Conservation (phyloP, 35 echinoderm and acorn worm species). For the Chiridota heheva region DNA sequence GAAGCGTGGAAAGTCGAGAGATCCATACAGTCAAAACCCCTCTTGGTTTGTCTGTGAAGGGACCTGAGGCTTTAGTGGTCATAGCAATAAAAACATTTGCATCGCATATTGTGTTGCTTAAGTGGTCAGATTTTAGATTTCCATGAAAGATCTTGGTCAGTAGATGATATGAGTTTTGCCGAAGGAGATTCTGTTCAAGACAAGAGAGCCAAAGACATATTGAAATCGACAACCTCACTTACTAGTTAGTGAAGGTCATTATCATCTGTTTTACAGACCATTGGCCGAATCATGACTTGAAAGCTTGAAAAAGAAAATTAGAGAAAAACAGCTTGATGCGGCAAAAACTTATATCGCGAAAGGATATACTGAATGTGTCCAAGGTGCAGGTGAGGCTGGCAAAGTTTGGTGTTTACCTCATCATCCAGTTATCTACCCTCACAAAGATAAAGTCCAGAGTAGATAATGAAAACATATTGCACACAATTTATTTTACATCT, state of each 20-base stretch:
- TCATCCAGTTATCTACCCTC: too few species aligned
- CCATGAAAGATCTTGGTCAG: constrained; percentile 14
- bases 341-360: neutral
- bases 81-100: neutral
- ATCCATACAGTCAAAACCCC: neutral
- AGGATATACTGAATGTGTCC: constrained; percentile 17
- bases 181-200: constrained; percentile 36
- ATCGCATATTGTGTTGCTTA: neutral
- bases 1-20: neutral
- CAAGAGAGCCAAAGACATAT: constrained; percentile 1
- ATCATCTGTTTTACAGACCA: neutral
- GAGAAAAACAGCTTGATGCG: neutral
- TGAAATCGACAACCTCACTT: neutral
- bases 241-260: neutral
- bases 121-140: neutral
- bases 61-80: too few species aligned
- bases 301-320: neutral
- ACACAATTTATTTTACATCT: too few species aligned
- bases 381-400: neutral
- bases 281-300: neutral
- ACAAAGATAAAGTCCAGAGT: constrained; percentile 16
- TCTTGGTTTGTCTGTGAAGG: neutral
- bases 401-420: neutral
- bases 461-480: too few species aligned
- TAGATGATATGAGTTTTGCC: neutral